Evolutionary conservation across 1,140 invertebrate species (phyloP), one percentile per base, ranked within the genome.

Genomic region (Eueides isabella): DNA sequence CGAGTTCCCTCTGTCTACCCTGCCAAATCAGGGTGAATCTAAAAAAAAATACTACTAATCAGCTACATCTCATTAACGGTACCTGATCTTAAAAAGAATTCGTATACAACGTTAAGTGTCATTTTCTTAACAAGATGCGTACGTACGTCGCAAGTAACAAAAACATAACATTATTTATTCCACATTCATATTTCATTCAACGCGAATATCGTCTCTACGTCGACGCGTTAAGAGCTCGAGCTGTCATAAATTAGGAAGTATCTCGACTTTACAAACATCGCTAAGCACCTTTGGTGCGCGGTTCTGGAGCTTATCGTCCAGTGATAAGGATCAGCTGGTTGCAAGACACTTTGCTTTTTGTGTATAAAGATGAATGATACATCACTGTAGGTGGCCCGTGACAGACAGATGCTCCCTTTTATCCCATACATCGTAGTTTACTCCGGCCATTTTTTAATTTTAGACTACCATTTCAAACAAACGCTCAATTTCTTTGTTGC

Each of bases 351-450:
- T 61, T 63, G 38, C 69, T 44, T 67, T 69, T 65, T 41, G 55
- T 29, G 69, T 77, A 82, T 84, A 81, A 84, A 85, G 84, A 85
- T 82, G 82, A 85, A 85, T 84, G 80, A 81, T 78, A 70, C 80
- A 83, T 89, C 87, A 83, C 84, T 76, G 80, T 89, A 86, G 89
- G 88, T 91, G 88, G 88, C 85, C 87, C 80, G 80, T 91, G 87
- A 89, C 86, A 84, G 86, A 88, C 89, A 89, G 86, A 85, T 86
- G 86, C 78, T 87, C 82, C 81, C 78, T 81, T 89, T 82, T 79
- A 79, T 80, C 75, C 74, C 81, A 81, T 87, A 83, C 79, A 81
- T 89, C 85, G 81, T 62, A 65, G 78, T 72, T 79, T 76, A 75
- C 71, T 73, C 75, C 73, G 64, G 78, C 75, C 76, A 80, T 82